Conservation (phyloP, 2,113 vertebrate species). For the Felis chaus region DNA sequence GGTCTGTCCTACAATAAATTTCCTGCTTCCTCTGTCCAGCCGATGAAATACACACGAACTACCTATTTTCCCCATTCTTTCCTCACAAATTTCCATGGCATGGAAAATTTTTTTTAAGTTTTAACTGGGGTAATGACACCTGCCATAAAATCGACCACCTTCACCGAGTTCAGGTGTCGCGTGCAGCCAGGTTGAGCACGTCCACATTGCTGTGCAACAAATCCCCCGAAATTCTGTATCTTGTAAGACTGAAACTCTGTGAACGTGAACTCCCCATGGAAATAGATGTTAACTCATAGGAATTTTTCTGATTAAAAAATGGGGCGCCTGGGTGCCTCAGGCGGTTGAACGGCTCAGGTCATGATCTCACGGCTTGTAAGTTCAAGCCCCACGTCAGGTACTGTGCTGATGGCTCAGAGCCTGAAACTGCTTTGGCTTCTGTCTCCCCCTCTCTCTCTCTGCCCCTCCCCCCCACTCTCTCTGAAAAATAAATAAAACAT, state of each 20-base stretch:
- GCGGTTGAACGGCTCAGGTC: too few relatives aligned
- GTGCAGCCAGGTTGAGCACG: background rate
- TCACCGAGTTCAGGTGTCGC: background rate
- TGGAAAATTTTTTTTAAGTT: background rate
- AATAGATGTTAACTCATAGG: background rate
- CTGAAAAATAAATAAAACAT: too few relatives aligned
- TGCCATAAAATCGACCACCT: background rate
- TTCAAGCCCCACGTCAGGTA: too few relatives aligned
- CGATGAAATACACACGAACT: background rate
- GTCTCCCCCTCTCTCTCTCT: too few relatives aligned
- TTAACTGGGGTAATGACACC: background rate
- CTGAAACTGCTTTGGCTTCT: too few relatives aligned
- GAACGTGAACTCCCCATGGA: background rate
- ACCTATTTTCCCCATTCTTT: background rate
- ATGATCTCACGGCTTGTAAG: too few relatives aligned
- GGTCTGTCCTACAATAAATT: rapidly evolving
- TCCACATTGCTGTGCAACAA: background rate
- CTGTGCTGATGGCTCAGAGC: too few relatives aligned
- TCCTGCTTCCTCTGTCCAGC: background rate
- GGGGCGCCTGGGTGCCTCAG: too few relatives aligned
- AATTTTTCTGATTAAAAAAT: background rate
- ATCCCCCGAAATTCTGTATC: background rate
- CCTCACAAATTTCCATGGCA: background rate
- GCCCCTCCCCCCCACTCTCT: too few relatives aligned
- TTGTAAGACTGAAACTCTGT: background rate